phyloP scores from a whole-genome alignment of 2,113 vertebrate genomes.

The Larimichthys crocea region DNA sequence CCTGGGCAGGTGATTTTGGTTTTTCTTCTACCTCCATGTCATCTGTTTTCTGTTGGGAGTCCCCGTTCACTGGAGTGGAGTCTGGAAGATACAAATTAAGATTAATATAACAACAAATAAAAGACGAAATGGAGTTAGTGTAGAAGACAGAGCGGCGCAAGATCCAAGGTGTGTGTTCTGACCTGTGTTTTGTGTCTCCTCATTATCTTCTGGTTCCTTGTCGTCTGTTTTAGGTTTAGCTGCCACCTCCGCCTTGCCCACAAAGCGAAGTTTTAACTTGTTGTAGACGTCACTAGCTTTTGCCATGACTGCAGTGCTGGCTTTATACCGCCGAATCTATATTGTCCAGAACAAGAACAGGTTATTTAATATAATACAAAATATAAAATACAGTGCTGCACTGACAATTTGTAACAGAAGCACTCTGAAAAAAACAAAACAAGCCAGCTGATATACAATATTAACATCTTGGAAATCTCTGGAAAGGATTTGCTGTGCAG shows the following conservation, averaged over 20 bases:
- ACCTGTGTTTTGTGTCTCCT: slow-evolving; percentile 80
- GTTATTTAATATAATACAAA: not conserved
- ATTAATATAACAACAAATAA: not conserved
- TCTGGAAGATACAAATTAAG: slow-evolving; percentile 68
- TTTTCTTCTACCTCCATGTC: slow-evolving; percentile 71
- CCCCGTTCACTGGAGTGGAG: slow-evolving; percentile 90
- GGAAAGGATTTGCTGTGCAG: no score
- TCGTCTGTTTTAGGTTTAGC: slow-evolving; percentile 84
- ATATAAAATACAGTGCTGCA: not conserved
- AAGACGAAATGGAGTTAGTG: not conserved
- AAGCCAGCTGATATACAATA: not conserved
- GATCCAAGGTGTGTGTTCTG: not conserved
- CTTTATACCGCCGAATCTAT: slow-evolving; percentile 97
- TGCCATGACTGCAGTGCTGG: slow-evolving; percentile 95
- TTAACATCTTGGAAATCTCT: not conserved
- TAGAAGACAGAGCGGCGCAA: not conserved
- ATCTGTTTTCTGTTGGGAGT: slow-evolving; percentile 86
- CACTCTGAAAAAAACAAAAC: no score
- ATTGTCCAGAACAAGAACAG: not conserved
- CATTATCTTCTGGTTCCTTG: slow-evolving; percentile 82
- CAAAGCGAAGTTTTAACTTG: slow-evolving; percentile 93
- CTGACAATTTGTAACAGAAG: not conserved
- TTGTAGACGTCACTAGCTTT: slow-evolving; percentile 95
- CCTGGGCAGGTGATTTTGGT: slow-evolving; percentile 70
- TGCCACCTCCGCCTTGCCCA: slow-evolving; percentile 87